Evolutionary conservation across 2,888 invertebrate species (phyloP).

Genomic region (Drosophila algonquin): DNA sequence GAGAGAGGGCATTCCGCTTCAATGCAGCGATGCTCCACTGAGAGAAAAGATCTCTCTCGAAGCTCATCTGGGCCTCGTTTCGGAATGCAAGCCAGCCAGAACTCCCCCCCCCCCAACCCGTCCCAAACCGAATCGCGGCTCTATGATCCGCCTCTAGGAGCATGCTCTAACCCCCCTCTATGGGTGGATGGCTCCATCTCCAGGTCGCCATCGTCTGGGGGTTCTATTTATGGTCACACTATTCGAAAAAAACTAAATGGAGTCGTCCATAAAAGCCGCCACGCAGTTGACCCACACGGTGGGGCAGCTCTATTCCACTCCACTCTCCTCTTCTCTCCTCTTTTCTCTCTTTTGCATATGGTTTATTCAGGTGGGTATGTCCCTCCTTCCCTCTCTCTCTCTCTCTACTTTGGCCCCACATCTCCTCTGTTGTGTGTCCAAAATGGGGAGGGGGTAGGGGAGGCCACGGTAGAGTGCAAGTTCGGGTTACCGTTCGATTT

Average conservation of each 20-base stretch:
- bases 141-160: conserved; percentile 19
- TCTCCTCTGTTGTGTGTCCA: conserved; percentile 40
- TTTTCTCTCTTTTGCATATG: conserved; percentile 33
- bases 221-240: conserved; percentile 46
- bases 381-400: background rate
- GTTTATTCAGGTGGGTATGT: conserved; percentile 52
- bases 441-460: conserved; percentile 17
- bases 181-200: conserved; percentile 1
- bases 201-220: conserved; percentile 3
- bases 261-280: conserved; percentile 39
- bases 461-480: conserved; percentile 45
- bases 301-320: conserved; percentile 3
- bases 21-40: conserved; percentile 34
- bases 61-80: background rate
- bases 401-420: conserved; percentile 2
- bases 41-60: background rate
- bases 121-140: conserved; percentile 8
- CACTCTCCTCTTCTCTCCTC: background rate
- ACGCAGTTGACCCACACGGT: conserved; percentile 48
- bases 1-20: conserved; percentile 17
- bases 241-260: conserved; percentile 28
- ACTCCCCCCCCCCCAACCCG: background rate
- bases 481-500: conserved; percentile 28
- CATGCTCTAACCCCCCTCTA: conserved; percentile 50
- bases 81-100: conserved; percentile 36